Conservation (phyloP, 2,888 invertebrate genomes). For the Helobdella robusta region DNA sequence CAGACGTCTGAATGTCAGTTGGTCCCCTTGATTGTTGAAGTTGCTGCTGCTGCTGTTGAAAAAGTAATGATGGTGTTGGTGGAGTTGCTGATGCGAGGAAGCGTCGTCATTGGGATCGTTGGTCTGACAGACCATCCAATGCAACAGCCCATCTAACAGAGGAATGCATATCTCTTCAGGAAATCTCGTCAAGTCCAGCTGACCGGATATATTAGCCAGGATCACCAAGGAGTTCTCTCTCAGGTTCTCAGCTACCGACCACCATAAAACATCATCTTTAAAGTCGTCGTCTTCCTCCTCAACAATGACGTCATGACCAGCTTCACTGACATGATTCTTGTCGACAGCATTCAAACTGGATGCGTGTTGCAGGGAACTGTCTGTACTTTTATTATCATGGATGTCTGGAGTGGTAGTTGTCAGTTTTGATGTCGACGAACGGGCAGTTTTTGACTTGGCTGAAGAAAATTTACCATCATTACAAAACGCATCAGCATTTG, state of each 20-base stretch:
- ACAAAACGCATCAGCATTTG: not conserved
- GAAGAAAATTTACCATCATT: no score
- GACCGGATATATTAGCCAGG: slow-evolving; percentile 86
- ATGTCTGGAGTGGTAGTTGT: no score
- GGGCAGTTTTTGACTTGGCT: no score
- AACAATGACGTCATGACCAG: not conserved
- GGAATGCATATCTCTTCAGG: slow-evolving; percentile 86
- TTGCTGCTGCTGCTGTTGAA: no score
- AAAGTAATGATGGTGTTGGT: no score
- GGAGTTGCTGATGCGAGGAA: not conserved
- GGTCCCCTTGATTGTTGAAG: slow-evolving; percentile 34
- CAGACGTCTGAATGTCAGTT: slow-evolving; percentile 78
- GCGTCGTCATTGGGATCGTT: slow-evolving; percentile 75
- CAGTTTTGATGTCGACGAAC: no score
- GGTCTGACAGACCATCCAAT: slow-evolving; percentile 94
- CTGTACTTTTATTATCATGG: no score
- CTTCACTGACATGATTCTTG: not conserved
- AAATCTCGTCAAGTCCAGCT: slow-evolving; percentile 77
- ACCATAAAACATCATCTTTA: slow-evolving; percentile 62
- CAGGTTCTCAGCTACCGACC: slow-evolving; percentile 82
- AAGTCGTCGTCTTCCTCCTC: slow-evolving; percentile 37
- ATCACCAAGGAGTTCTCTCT: slow-evolving; percentile 92
- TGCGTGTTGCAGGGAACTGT: slow-evolving; percentile 21
- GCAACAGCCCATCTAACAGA: slow-evolving; percentile 83
- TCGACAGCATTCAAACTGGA: not conserved